Conservation (phyloP, 2,113 vertebrate species). For the Ailuropoda melanoleuca region DNA sequence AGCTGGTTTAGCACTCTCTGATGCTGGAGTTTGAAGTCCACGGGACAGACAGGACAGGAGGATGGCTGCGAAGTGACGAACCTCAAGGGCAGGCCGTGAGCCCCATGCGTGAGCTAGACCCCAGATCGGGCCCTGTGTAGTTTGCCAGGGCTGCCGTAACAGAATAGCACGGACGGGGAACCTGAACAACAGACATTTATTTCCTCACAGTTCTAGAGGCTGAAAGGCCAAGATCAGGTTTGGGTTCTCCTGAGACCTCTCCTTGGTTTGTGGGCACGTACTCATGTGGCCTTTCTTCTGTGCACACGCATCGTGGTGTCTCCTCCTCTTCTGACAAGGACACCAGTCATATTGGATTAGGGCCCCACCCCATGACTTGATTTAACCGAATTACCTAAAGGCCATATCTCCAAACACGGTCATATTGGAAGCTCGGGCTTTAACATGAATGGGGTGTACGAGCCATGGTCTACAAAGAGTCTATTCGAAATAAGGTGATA, state of each 20-base stretch:
- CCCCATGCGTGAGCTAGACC: rapidly evolving
- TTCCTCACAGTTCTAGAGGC: neutral
- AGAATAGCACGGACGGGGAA: neutral
- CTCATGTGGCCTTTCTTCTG: neutral
- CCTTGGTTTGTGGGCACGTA: neutral
- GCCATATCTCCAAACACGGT: neutral
- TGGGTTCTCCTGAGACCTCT: neutral
- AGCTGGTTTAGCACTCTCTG: neutral
- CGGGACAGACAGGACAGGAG: neutral
- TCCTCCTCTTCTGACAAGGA: neutral
- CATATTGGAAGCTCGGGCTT: neutral
- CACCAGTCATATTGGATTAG: neutral
- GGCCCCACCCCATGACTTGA: neutral
- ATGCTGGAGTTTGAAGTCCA: neutral
- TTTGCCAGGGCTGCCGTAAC: neutral
- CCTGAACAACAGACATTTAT: neutral
- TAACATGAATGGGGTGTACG: neutral
- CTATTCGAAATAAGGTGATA: neutral
- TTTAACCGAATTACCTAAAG: neutral
- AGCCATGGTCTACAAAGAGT: neutral
- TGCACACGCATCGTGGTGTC: neutral
- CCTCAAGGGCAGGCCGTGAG: neutral
- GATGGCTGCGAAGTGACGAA: too few relatives aligned
- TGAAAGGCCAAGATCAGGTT: neutral
- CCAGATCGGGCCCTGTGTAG: neutral